Percentiles rank a stretch among this genome's conserved stretches.
phyloP scores from a whole-genome alignment of 2,113 vertebrate genomes.

The Ceyx melanurus region DNA sequence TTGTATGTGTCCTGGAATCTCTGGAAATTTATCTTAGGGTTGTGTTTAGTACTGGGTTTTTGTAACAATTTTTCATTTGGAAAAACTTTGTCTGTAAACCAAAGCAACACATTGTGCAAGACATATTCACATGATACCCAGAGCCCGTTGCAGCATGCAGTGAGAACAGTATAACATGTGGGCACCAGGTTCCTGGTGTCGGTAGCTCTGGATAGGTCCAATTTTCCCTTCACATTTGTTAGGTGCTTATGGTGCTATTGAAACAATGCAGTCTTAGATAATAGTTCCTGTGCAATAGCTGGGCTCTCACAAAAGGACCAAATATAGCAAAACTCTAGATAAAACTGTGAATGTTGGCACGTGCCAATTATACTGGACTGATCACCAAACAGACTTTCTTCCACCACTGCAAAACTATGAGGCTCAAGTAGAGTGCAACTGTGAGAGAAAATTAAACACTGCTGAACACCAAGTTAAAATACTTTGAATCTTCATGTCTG shows the following conservation, averaged over 20 bases:
- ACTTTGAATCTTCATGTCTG: background rate
- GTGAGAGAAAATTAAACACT: background rate
- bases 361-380: background rate
- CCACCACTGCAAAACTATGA: background rate
- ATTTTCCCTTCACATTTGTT: background rate
- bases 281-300: background rate
- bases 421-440: background rate
- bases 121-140: fast-evolving
- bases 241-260: background rate
- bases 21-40: background rate
- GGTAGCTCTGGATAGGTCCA: background rate
- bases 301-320: background rate
- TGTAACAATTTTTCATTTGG: background rate
- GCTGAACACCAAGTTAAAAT: background rate
- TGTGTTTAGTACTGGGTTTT: background rate
- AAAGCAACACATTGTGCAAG: background rate
- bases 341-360: background rate
- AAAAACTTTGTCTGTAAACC: background rate
- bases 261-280: background rate
- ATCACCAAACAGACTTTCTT: background rate
- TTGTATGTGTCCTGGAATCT: background rate
- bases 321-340: background rate
- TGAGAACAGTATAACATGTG: background rate
- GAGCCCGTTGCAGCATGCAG: background rate
- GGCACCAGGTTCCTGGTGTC: background rate